Base-by-base conservation (phyloP, 30 jellyfish, hydroid and myxozoan genomes). In the Aurelia sp. region DNA sequence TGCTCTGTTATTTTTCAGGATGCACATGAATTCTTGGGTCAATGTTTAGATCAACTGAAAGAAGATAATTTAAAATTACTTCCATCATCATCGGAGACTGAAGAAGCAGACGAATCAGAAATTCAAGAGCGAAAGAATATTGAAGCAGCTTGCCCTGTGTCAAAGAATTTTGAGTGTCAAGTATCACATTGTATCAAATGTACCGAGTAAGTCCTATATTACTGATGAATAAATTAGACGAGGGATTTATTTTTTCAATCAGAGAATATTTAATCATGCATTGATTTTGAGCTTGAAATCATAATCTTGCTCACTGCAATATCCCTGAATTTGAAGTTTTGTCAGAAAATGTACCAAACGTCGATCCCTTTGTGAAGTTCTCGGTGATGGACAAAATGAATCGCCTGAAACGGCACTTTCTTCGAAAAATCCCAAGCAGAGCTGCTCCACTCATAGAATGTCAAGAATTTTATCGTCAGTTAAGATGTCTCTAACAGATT, bases 21-120 rank as follows among this genome's bases (percentile, higher is more conserved):
- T 77, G 98, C 98, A 8, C 98, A 92, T 76, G 98, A 92, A 74
- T 92, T 92, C 40, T 89, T 92, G 41, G 92, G 98, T n/a, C 96
- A 92, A n/a, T 92, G 98, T 76, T 75, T 92, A 79, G 98, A 92
- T 57, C 95, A 86, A 78, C 63, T 92, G 51, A 92, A 92, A 71
- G 97, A 86, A 51, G 97, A 92, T 50, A 63, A 40, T 11, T 13
- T 67, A 33, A 89, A 88, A 51, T 44, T 64, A 1, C 21, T 50
- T 23, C 51, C 73, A 20, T 22, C 72, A 9, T 22, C 66, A 11
- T 44, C 55, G 13, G 59, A 52, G 48, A 75, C 35, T 15, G 78
- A 66, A 20, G 78, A 50, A 19, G 76, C 68, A 71, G 82, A 19
- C 19, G 78, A 40, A 61, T 20, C 62, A 3, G 64, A 61, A 6